A percentile compares a stretch with the other conserved stretches of the same genome.
These are phyloP conservation scores for Haplochromis vanheusdeni DNA, from an alignment of 2,113 vertebrate genomes.

Conservation along the genomic window DNA sequence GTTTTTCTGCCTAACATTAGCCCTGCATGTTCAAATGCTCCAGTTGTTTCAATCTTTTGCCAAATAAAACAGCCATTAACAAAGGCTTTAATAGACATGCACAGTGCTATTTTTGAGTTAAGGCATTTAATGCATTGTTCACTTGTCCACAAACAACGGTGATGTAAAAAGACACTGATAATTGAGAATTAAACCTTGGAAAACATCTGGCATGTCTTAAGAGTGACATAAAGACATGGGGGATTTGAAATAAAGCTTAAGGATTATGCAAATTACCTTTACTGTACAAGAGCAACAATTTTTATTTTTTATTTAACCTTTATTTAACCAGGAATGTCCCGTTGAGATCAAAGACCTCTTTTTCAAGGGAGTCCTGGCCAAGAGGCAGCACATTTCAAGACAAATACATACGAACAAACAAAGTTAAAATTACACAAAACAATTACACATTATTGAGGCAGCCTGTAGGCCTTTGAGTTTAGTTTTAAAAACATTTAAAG, in stretches of 20 bases:
- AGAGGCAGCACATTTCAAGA: no score
- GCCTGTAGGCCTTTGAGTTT: no score
- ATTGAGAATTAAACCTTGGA: neutral
- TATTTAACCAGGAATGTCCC: no score
- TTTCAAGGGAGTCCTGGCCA: no score
- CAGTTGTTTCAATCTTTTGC: neutral
- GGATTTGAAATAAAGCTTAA: neutral
- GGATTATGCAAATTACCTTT: neutral
- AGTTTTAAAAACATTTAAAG: no score
- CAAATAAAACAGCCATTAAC: neutral
- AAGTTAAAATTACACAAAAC: no score
- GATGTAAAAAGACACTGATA: neutral
- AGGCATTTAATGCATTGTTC: neutral
- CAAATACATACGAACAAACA: no score
- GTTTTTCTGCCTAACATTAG: neutral
- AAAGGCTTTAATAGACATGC: accelerated
- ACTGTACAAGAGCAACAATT: neutral
- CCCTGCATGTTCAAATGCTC: neutral
- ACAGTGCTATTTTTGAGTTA: neutral
- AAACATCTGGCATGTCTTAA: neutral
- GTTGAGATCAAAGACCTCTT: no score
- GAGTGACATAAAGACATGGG: neutral
- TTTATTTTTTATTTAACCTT: no score
- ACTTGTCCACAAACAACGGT: accelerated
- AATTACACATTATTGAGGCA: no score